These are phyloP conservation scores for Luehdorfia chinensis DNA, from an alignment of 1,140 invertebrate species.

Conservation along the genomic window DNA sequence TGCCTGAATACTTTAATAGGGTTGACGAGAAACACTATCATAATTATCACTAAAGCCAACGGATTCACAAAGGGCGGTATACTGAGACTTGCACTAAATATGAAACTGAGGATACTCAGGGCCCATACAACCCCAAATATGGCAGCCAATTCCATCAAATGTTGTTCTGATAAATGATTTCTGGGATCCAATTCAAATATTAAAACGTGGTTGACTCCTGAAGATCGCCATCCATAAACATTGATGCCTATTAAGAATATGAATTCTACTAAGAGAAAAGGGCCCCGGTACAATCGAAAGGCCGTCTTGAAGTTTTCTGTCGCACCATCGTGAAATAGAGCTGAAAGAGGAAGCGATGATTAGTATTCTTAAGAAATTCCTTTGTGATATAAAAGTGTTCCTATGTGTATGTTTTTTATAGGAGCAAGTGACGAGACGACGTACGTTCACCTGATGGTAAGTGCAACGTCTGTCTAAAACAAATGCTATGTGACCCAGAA, in stretches of 20 bases:
- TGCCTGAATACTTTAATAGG: slow-evolving; percentile 95
- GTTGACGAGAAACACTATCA: slow-evolving; percentile 93
- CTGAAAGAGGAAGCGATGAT: no score
- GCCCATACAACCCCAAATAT: slow-evolving; percentile 98
- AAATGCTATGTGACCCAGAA: no score
- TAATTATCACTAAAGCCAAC: slow-evolving; percentile 89
- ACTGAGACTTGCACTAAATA: slow-evolving; percentile 91
- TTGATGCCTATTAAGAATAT: slow-evolving; percentile 98
- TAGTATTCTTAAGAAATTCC: no score
- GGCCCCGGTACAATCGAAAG: slow-evolving; percentile 93
- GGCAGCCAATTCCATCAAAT: slow-evolving; percentile 96
- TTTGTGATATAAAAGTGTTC: no score
- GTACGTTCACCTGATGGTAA: no score
- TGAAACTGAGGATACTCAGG: slow-evolving; percentile 87
- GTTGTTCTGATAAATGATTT: slow-evolving; percentile 97
- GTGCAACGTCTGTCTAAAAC: no score
- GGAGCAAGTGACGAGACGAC: not conserved
- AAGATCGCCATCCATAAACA: slow-evolving; percentile 98
- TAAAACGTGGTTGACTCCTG: slow-evolving; percentile 98
- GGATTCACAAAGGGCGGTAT: slow-evolving; percentile 96
- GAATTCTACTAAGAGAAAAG: slow-evolving; percentile 94
- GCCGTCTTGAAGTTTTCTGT: slow-evolving; percentile 88
- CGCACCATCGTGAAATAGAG: slow-evolving; percentile 83
- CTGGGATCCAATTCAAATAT: slow-evolving; percentile 99
- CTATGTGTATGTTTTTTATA: no score